Conservation (phyloP, 2,888 invertebrate species). For the Dusona sp. region DNA sequence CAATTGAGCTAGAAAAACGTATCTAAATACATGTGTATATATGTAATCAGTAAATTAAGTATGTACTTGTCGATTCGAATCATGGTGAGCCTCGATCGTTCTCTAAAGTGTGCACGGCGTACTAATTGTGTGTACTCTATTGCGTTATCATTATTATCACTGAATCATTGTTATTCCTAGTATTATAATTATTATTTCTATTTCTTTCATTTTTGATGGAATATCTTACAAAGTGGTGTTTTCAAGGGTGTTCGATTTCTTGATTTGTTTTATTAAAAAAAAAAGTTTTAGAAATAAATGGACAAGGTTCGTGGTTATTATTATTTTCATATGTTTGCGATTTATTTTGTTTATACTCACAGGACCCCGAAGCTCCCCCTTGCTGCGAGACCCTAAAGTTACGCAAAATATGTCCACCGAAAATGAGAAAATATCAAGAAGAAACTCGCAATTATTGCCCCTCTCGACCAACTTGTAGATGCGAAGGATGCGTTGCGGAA, state of each 20-base stretch:
- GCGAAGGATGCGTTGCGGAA: conserved; percentile 18
- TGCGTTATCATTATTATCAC: conserved; percentile 15
- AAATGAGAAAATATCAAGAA: not conserved
- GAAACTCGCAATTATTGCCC: not conserved
- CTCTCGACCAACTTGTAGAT: conserved; percentile 12
- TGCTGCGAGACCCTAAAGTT: conserved; percentile 31
- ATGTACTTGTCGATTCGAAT: conserved; percentile 25
- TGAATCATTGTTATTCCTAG: conserved; percentile 1
- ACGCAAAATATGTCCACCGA: conserved; percentile 11
- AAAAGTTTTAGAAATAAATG: not conserved
- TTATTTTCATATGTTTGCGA: not conserved
- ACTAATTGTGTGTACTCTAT: conserved; percentile 44
- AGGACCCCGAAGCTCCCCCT: conserved; percentile 58
- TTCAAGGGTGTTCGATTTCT: not conserved
- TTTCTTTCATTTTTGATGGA: not conserved
- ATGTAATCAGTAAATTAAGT: not conserved
- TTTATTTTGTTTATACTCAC: not conserved
- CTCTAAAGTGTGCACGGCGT: conserved; percentile 72
- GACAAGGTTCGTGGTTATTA: not conserved
- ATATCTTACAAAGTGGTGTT: not conserved
- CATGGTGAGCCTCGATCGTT: conserved; percentile 82
- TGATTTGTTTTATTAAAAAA: not conserved
- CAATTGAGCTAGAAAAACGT: not conserved
- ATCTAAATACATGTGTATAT: conserved; percentile 11
- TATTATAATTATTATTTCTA: conserved; percentile 2